These are phyloP conservation scores for Halictus ligatus DNA, from an alignment of 2,888 invertebrate species.

Conservation along the genomic window DNA sequence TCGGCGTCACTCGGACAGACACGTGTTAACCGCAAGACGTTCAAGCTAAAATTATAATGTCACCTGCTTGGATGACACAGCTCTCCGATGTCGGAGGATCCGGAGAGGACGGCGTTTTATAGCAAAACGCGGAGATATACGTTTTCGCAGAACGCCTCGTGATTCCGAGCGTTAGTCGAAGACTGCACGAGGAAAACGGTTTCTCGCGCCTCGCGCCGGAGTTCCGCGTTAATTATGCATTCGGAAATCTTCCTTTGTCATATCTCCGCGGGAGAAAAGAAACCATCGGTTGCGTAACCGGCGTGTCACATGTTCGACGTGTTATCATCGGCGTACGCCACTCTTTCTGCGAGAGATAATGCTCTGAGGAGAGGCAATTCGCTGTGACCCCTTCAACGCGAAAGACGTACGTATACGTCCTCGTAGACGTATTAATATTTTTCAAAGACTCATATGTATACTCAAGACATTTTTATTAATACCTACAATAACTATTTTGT, in stretches of 20 bases:
- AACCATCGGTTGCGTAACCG: conserved; percentile 61
- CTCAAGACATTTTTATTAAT: not conserved
- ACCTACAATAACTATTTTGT: not conserved
- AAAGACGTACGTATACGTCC: not conserved
- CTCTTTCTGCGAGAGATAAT: conserved; percentile 46
- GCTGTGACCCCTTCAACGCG: not conserved
- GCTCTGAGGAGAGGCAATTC: conserved; percentile 22
- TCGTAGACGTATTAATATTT: not conserved
- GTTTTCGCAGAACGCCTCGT: not conserved
- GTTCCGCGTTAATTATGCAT: conserved; percentile 56
- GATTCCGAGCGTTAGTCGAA: not conserved
- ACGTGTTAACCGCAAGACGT: not conserved
- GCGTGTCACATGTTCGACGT: conserved; percentile 48
- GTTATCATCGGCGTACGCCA: conserved; percentile 45
- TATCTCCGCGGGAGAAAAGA: conserved; percentile 56
- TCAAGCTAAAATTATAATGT: conserved; percentile 1
- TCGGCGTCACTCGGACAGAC: not conserved
- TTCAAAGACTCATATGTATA: not conserved
- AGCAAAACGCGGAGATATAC: not conserved
- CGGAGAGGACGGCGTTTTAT: not conserved
- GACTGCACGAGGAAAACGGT: conserved; percentile 9
- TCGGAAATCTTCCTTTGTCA: conserved; percentile 55
- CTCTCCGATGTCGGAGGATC: not conserved
- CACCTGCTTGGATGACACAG: conserved; percentile 1
- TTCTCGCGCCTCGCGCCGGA: not conserved